Percentiles rank a stretch among this genome's conserved stretches.
Evolutionary conservation across 1,140 invertebrate genomes (phyloP).

Genomic region (Scaptomyza hsui): DNA sequence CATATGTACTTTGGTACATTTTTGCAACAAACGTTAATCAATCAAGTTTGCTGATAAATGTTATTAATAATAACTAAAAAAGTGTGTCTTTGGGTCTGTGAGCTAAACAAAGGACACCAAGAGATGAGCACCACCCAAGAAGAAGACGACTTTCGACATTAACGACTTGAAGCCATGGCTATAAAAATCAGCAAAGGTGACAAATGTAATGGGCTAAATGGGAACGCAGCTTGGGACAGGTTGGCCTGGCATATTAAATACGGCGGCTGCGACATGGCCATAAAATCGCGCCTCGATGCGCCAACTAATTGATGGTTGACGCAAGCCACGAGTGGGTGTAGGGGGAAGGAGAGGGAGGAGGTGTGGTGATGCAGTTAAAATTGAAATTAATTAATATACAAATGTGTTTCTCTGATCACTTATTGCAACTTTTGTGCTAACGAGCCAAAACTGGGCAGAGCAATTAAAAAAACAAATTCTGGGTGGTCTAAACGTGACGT

Average conservation of each 20-base stretch:
- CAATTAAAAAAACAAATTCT: slow-evolving; percentile 60
- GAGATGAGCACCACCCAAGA: slow-evolving; percentile 28
- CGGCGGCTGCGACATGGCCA: slow-evolving; percentile 30
- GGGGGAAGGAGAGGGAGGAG: neutral
- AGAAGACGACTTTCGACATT: slow-evolving; percentile 2
- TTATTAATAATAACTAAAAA: slow-evolving; percentile 37
- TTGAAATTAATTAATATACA: slow-evolving; percentile 77
- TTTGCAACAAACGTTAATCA: too few relatives aligned
- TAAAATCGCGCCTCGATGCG: slow-evolving; percentile 50
- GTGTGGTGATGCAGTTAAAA: slow-evolving; percentile 20
- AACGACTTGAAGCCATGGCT: slow-evolving; percentile 40
- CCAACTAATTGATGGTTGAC: slow-evolving; percentile 33
- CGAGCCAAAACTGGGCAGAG: slow-evolving; percentile 56
- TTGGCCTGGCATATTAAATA: slow-evolving; percentile 34
- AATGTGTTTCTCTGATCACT: slow-evolving; percentile 55
- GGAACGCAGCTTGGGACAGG: slow-evolving; percentile 13
- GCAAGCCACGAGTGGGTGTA: neutral
- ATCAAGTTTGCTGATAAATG: too few relatives aligned
- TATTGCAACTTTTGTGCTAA: slow-evolving; percentile 73
- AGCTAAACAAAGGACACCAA: slow-evolving; percentile 20
- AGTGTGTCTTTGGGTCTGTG: neutral
- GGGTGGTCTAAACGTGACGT: slow-evolving; percentile 17
- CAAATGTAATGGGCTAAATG: slow-evolving; percentile 52
- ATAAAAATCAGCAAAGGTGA: slow-evolving; percentile 75
- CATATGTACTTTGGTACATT: too few relatives aligned